Evolutionary conservation across 2,113 vertebrate species (phyloP).

Genomic region (Orthonyx spaldingii): DNA sequence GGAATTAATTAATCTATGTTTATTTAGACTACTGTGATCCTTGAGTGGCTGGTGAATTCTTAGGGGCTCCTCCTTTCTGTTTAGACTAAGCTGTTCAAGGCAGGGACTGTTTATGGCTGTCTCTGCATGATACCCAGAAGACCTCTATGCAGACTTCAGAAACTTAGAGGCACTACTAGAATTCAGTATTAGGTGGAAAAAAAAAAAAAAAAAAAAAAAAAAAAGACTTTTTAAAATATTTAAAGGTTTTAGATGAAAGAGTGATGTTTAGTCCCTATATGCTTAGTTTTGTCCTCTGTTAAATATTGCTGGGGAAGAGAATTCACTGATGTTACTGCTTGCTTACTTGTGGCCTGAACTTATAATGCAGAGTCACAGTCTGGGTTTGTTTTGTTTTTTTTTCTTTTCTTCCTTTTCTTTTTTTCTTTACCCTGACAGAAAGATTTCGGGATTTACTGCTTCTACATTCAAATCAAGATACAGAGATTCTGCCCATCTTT

Average conservation of each 20-base stretch:
- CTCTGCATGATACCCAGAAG: not conserved
- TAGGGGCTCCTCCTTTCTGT: not conserved
- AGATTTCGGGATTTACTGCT: constrained; percentile 86
- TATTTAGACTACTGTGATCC: not conserved
- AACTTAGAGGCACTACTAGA: not conserved
- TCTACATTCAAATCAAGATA: constrained; percentile 71
- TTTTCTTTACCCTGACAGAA: constrained; percentile 72
- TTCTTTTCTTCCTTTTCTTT: not conserved
- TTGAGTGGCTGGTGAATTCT: not conserved
- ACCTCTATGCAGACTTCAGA: not conserved
- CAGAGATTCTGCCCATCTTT: constrained; percentile 88
- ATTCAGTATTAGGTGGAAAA: not conserved
- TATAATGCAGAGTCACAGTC: constrained; percentile 9
- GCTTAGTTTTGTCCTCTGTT: not conserved
- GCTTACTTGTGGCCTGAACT: not conserved
- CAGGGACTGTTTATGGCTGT: not conserved
- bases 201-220: too few relatives aligned
- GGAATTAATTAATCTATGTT: not conserved
- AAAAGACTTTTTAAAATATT: not conserved
- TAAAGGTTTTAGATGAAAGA: not conserved
- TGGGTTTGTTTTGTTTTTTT: not conserved
- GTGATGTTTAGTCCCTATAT: not conserved
- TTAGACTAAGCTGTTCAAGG: not conserved
- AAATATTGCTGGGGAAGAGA: not conserved
- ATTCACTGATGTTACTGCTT: constrained; percentile 1